Evolutionary conservation across 1,140 invertebrate species (phyloP), one percentile per base, ranked within the genome.

Genomic region (Brachionus plicatilis): DNA sequence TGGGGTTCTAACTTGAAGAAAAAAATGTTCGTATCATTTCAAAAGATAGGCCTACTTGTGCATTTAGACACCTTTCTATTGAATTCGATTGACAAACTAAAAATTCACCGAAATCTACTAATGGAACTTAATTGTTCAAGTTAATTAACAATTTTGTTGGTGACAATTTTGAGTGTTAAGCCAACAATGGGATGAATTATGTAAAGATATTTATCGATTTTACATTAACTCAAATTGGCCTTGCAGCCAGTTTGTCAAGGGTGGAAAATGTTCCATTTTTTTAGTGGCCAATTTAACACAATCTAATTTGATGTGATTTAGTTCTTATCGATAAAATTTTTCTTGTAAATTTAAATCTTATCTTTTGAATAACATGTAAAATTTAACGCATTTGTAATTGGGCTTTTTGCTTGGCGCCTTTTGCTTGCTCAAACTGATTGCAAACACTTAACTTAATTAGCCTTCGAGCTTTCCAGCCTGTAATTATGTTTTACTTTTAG

Each of bases 81-180:
- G n/a, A 72, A 72, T 33, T 60, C 53, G 20, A 60, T 68, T 41
- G 66, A 33, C 66, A 33, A 68, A 68, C 66, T 68, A 68, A 68
- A 68, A 41, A 72, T 41, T 72, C 12, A 41, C 68, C 68, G 68
- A 72, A 60, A 72, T 43, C n/a, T n/a, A 72, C 41, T 72, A 41
- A 72, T 20, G 41, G 41, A 72, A 68, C 17, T 3, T 60, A 20
- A 41, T 43, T 20, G 33, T 43, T 41, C 33, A 11, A 43, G 68
- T 43, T 72, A 72, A 72, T 72, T 72, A 72, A 72, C 68, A 72
- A 72, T 41, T 72, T 72, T 53, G 14, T 72, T 72, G 68, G 68
- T 72, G 68, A 72, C 41, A 72, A 70, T 33, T 70, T 70, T 37
- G 33, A 20, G 68, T 72, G 68, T 43, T 41, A 72, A 72, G 33